These are phyloP conservation scores for Chelon auratus DNA, from an alignment of 2,797 vertebrate species.

Conservation along the genomic window DNA sequence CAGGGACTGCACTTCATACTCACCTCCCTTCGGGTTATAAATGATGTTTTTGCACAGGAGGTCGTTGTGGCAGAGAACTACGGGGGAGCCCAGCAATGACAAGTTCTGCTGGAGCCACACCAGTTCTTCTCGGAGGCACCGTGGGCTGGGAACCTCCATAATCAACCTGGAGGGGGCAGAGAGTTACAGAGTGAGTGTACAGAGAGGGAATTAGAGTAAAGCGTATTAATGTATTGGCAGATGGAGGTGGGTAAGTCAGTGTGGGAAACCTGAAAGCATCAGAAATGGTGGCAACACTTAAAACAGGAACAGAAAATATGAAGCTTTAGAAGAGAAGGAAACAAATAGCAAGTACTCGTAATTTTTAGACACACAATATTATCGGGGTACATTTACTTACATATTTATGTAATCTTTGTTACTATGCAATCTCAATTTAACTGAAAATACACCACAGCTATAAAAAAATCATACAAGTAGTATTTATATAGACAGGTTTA, in stretches of 20 bases:
- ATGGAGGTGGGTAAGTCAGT: background rate
- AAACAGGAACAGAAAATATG: constrained; percentile 12
- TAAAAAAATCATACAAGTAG: background rate
- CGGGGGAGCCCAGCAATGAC: constrained; percentile 93
- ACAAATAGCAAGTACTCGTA: background rate
- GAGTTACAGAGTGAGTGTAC: background rate
- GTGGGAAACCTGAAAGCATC: constrained; percentile 6
- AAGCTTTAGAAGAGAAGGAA: background rate
- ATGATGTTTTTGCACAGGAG: constrained; percentile 99
- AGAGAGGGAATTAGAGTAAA: background rate
- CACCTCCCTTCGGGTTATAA: constrained; percentile 94
- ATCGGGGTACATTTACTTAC: too few species aligned
- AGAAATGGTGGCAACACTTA: background rate
- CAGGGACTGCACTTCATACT: constrained; percentile 72
- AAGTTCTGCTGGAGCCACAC: constrained; percentile 94
- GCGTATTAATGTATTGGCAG: background rate
- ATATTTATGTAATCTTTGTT: background rate
- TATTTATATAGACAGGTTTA: too few species aligned
- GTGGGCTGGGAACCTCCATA: constrained; percentile 88
- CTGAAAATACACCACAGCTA: background rate
- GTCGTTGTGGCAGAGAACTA: constrained; percentile 99
- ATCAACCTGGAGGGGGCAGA: constrained; percentile 84
- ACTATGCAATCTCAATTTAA: background rate
- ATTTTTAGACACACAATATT: background rate
- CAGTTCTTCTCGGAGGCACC: constrained; percentile 92